Base-by-base conservation (phyloP, 2,113 vertebrate species). In the Malurus cyaneus region DNA sequence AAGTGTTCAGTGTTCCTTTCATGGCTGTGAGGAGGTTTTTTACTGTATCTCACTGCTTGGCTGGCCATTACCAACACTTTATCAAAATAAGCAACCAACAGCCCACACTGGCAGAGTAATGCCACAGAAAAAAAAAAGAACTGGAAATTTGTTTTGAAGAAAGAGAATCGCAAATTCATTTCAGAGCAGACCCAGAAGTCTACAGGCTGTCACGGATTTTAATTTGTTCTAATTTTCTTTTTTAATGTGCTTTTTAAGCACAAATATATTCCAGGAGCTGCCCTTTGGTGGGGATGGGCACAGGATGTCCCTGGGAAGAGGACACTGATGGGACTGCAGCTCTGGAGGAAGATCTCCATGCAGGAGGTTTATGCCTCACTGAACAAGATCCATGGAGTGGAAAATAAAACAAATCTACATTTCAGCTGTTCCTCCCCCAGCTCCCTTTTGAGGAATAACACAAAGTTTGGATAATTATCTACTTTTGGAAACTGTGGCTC, bases 61-160 rank as follows among this genome's bases (percentile, higher is more conserved):
- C 71, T 61, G 49, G 61, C 62, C 86, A 66, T 91, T 95, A 93
- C 77, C 50, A 78, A 26, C 21, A 34, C 66, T 79, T 88, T 80
- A 91, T 15, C 2, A 3, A 71, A 76, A 34, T 12, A 80, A 80
- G 67, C 25, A 70, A 78, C 29, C 59, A 78, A 39, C 39, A 87
- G 74, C 50, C 77, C 82, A 62, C 34, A 60, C 1, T 18, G 70
- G 92, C 78, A 66, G 32, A 92, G 36, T 8, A 69, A 65, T 31
- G 28, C 41, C 29, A 34, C 73, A 86, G 52, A 18, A 31, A 49
- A 57, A 84, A 52, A 56, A 60, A 17, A 26, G n/a, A n/a, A 12
- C 59, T 42, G 26, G 8, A 52, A 44, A 53, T 50, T 28, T 8
- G 26, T 59, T 84, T 19, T 57, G 52, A 71, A 67, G 82, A 39